Base-by-base conservation (phyloP, 2,113 vertebrate species). In the Todiramphus chloris region DNA sequence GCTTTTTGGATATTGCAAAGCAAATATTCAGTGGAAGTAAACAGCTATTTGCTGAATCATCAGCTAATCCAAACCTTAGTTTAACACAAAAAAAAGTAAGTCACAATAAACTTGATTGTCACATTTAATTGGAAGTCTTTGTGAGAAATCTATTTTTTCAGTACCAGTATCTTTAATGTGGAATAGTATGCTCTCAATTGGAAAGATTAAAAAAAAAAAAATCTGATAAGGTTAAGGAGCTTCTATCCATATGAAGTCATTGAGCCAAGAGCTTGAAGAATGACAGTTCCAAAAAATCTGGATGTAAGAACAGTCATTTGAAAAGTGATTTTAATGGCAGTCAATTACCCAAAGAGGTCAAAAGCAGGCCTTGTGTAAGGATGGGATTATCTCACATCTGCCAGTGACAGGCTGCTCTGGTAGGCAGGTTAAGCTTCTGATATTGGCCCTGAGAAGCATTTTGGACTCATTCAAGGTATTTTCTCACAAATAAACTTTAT, bases 321-420 rank as follows among this genome's bases (percentile, higher is more conserved):
- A 81, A 62, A 89, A 78, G 90, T 80, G 18, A 78, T 90, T 90
- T 85, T 93, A 76, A 76, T 83, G 59, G 24, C 75, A 90, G 3
- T 77, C 83, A 80, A 13, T 93, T 90, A 70, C n/a, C 41, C 41
- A 30, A 56, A 82, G 88, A 77, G 76, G 59, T 88, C 79, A 81
- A 88, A 87, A 88, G 33, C 55, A 77, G 46, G 6, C 51, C 50
- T 74, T 73, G 41, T 67, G 20, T 85, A 83, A 87, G 50, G 62
- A 70, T 79, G 28, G 50, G 67, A 91, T 96, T 94, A 90, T 79
- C 58, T 76, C 53, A 30, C 89, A 81, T 87, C 87, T 93, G 84
- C 84, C 66, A 87, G 55, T 0, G 16, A 20, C 50, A 53, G n/a
- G 27, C n/a, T 31, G 53, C 62, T 85, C 89, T 79, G 63, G 46